A percentile compares a stretch with the other conserved stretches of the same genome.
Conservation (phyloP, 2,888 invertebrate species). For the Aphrophora alni region DNA sequence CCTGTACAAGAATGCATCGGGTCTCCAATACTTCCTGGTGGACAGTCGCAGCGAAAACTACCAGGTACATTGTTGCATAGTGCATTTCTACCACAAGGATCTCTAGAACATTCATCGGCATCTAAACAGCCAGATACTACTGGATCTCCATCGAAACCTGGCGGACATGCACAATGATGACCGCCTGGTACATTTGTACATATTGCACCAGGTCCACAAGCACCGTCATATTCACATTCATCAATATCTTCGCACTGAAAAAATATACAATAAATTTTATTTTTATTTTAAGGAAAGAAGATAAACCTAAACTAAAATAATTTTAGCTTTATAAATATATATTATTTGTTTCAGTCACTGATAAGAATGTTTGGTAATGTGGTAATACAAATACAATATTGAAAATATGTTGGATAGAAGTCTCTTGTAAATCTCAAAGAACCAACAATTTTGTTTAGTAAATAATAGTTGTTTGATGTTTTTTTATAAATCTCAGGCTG, state of each 20-base stretch:
- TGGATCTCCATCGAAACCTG: slow-evolving; percentile 82
- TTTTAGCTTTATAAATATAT: no score
- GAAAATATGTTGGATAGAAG: no score
- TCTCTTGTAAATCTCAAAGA: no score
- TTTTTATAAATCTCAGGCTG: no score
- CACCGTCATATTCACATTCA: slow-evolving; percentile 75
- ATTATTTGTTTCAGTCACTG: no score
- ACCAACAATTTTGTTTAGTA: no score
- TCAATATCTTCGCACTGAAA: slow-evolving; percentile 80
- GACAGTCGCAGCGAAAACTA: slow-evolving; percentile 81
- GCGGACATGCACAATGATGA: slow-evolving; percentile 83
- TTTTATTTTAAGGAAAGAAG: slow-evolving; percentile 7
- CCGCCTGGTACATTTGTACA: slow-evolving; percentile 83
- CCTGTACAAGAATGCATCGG: slow-evolving; percentile 77
- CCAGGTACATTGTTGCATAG: slow-evolving; percentile 81
- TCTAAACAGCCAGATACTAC: slow-evolving; percentile 75
- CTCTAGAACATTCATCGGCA: slow-evolving; percentile 75
- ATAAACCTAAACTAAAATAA: no score
- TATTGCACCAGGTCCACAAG: slow-evolving; percentile 79
- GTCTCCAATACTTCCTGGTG: slow-evolving; percentile 82
- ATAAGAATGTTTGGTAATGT: no score
- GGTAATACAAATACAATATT: neutral
- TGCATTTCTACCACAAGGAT: slow-evolving; percentile 80
- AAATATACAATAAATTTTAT: neutral
- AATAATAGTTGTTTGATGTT: no score